Base-by-base conservation (phyloP, 35 echinoderm and acorn worm species). In the Diadema setosum region DNA sequence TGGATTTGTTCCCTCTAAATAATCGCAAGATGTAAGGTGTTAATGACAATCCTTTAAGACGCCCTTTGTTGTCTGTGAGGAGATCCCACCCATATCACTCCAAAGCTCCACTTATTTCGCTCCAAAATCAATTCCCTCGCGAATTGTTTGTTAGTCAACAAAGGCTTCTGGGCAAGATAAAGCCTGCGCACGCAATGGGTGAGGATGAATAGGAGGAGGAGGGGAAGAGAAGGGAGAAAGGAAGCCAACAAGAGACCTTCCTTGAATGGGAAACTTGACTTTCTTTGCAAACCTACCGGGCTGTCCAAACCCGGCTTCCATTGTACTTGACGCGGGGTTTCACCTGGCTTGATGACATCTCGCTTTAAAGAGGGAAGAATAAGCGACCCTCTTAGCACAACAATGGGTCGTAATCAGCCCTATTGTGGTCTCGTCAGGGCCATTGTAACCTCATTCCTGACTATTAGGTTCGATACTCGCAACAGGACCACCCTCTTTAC, bases 131-230 rank as follows among this genome's bases (percentile, higher is more conserved):
- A 78, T 78, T 41, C 33, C 14, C 73, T 9, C 37, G 24, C 73
- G 9, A 44, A 78, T 78, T 78, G 73, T 78, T 78, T 78, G 73
- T 78, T 78, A 78, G 33, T 78, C 73, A 78, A 78, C 40, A 78
- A 78, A 78, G 21, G 73, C 33, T 41, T 78, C 73, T 78, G 15
- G 73, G 44, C 29, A 67, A 34, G 27, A 67, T 67, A 67, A 67
- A 33, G 8, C 63, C 21, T 67, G 30, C 27, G 30, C 27, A 27
- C 37, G 30, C 63, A 33, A 67, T 29, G 37, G 63, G 63, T 33
- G 30, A 34, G 63, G 27, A 34, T 26, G 25, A 67, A 67, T 67
- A 67, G 37, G 11, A 67, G 63, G 26, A 67, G 37, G 11, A 67
- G 63, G 26, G 6, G 63, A 67, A 33, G 63, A 16, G 26, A 26